Conservation (phyloP, 1,140 invertebrate genomes). For the Drosophila pectinifera region DNA sequence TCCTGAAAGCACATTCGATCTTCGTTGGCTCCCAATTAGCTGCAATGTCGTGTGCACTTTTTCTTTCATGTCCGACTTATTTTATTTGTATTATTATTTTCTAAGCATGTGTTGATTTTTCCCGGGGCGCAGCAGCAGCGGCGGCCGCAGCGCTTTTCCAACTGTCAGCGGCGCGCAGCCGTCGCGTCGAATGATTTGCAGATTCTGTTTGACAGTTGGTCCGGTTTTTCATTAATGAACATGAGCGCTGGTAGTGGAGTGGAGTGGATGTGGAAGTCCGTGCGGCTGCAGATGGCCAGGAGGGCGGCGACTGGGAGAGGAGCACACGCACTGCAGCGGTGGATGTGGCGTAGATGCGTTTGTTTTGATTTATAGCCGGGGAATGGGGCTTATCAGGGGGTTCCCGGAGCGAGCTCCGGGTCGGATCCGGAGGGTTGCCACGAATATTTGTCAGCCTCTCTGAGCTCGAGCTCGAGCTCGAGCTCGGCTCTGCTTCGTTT, state of each 20-base stretch:
- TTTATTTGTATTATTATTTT: conserved; percentile 45
- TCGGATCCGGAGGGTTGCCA: conserved; percentile 4
- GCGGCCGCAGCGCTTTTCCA: conserved; percentile 66
- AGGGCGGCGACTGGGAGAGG: conserved; percentile 27
- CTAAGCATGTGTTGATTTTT: conserved; percentile 82
- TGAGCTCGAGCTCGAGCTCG: conserved; percentile 9
- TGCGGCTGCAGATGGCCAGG: not conserved
- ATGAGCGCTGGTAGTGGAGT: conserved; percentile 43
- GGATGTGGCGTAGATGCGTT: conserved; percentile 28
- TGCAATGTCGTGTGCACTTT: conserved; percentile 12
- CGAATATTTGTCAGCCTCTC: conserved; percentile 38
- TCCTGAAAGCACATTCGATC: conserved; percentile 20
- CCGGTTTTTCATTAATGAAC: conserved; percentile 83
- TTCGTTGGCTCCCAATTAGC: conserved; percentile 19
- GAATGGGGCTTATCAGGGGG: conserved; percentile 13
- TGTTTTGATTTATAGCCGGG: conserved; percentile 66
- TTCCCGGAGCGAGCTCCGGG: too few relatives aligned
- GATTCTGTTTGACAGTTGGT: conserved; percentile 79
- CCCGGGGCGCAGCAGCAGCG: conserved; percentile 50
- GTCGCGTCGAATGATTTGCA: conserved; percentile 79
- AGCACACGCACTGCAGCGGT: conserved; percentile 70
- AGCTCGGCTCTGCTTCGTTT: conserved; percentile 19
- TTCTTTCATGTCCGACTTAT: conserved; percentile 40
- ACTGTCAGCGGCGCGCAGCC: conserved; percentile 75
- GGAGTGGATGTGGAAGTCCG: conserved; percentile 1